A percentile compares a stretch with the other conserved stretches of the same genome.
phyloP scores from a whole-genome alignment of 2,797 vertebrate genomes.

The Eulemur rubriventer region DNA sequence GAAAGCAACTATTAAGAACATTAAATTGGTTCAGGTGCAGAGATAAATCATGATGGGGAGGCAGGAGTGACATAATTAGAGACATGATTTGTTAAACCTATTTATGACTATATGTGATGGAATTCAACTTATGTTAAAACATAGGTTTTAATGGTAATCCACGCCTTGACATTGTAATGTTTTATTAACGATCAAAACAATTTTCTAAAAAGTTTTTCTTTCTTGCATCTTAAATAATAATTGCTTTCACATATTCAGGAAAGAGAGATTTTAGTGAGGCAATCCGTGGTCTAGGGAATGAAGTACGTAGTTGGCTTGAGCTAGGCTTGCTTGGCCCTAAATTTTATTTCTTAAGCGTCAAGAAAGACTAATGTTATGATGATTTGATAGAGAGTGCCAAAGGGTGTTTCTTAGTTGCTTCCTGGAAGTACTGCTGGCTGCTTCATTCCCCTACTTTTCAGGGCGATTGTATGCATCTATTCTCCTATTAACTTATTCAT shows the following conservation, averaged over 20 bases:
- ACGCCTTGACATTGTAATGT: background rate
- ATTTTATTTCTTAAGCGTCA: slow-evolving; percentile 57
- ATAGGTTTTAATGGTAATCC: background rate
- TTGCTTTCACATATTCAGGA: slow-evolving; percentile 45
- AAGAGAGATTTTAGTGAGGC: slow-evolving; percentile 58
- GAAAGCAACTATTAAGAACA: background rate
- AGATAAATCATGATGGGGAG: background rate
- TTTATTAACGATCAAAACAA: slow-evolving; percentile 36
- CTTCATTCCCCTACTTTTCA: background rate
- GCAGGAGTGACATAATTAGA: background rate
- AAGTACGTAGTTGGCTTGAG: slow-evolving; percentile 19
- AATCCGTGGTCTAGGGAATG: slow-evolving; percentile 40
- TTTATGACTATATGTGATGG: background rate
- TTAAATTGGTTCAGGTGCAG: background rate
- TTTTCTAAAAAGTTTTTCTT: slow-evolving; percentile 35
- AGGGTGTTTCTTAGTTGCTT: slow-evolving; percentile 68
- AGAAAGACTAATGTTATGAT: slow-evolving; percentile 18
- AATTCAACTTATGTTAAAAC: slow-evolving; percentile 2
- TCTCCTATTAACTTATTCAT: slow-evolving; percentile 12
- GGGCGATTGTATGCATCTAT: background rate
- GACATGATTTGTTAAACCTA: background rate
- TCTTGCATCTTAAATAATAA: slow-evolving; percentile 1
- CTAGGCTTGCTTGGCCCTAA: slow-evolving; percentile 36
- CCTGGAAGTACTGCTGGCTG: slow-evolving; percentile 62
- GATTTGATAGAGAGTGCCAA: slow-evolving; percentile 29